phyloP scores from a whole-genome alignment of 2,797 vertebrate species.

The Antrozous pallidus region DNA sequence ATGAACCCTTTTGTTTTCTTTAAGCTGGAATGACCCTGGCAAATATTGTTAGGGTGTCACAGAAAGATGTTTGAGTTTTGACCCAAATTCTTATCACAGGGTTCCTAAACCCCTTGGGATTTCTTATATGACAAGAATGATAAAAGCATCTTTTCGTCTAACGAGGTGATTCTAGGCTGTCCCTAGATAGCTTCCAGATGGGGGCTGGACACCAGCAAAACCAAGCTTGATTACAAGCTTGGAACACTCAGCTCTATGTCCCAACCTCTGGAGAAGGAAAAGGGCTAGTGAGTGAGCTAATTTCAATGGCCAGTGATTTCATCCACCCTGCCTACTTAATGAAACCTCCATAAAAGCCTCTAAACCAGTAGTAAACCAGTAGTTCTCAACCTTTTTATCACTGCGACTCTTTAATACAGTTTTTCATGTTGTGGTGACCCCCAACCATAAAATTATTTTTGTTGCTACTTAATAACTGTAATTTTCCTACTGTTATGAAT shows the following conservation, averaged over 20 bases:
- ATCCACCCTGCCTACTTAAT: background rate
- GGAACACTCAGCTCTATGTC: background rate
- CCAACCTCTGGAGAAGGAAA: background rate
- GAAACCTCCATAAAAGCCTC: background rate
- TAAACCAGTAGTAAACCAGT: too few species aligned
- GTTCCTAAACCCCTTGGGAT: background rate
- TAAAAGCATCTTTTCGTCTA: background rate
- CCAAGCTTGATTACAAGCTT: background rate
- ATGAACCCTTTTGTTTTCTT: background rate
- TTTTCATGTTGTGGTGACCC: too few species aligned
- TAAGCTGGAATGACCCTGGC: background rate
- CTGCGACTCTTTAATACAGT: too few species aligned
- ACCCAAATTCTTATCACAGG: background rate
- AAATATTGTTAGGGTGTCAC: background rate
- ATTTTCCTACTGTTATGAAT: too few species aligned
- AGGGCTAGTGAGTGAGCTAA: background rate
- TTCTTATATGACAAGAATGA: background rate
- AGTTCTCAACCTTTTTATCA: too few species aligned
- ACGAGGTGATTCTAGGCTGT: background rate
- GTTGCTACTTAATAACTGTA: too few species aligned
- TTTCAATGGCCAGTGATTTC: background rate
- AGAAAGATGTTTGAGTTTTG: background rate
- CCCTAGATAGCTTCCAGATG: background rate
- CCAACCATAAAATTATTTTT: too few species aligned
- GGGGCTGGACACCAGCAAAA: background rate